phyloP scores from a whole-genome alignment of 1,140 invertebrate species.

The Drosophila azteca region DNA sequence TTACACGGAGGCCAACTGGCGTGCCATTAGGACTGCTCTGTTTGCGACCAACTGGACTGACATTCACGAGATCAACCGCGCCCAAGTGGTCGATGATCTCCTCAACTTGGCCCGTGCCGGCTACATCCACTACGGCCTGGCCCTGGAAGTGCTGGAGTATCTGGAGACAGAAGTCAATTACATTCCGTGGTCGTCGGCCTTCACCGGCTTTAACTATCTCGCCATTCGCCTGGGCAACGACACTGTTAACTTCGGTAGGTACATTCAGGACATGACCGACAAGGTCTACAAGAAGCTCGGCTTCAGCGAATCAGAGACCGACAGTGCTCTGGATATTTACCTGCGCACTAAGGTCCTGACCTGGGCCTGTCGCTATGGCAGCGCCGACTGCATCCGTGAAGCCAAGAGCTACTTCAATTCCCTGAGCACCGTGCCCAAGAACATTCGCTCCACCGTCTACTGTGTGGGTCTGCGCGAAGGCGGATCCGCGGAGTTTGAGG shows the following conservation, averaged over 20 bases:
- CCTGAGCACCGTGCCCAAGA: conserved; percentile 82
- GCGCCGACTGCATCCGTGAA: conserved; percentile 84
- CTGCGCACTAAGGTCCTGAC: conserved; percentile 83
- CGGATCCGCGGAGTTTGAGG: conserved; percentile 84
- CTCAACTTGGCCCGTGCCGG: conserved; percentile 86
- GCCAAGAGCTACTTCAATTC: conserved; percentile 69
- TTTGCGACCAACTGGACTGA: conserved; percentile 84
- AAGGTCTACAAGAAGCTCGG: conserved; percentile 69
- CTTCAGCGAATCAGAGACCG: conserved; percentile 47
- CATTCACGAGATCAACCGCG: conserved; percentile 89
- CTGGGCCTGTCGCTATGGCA: conserved; percentile 85
- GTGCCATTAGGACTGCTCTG: conserved; percentile 85
- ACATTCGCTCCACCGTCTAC: conserved; percentile 86
- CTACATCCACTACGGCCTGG: conserved; percentile 83
- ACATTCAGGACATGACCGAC: conserved; percentile 59
- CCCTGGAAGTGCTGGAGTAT: conserved; percentile 86
- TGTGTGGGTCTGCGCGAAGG: conserved; percentile 85
- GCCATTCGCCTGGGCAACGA: conserved; percentile 69
- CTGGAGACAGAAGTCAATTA: conserved; percentile 87
- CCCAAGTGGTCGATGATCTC: conserved; percentile 92
- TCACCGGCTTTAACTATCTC: conserved; percentile 84
- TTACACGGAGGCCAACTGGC: conserved; percentile 89
- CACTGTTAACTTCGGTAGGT: conserved; percentile 53
- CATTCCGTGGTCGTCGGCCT: conserved; percentile 87
- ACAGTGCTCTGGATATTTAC: conserved; percentile 77